Evolutionary conservation across 2,888 invertebrate species (phyloP), one percentile per base, ranked within the genome.

Genomic region (Anthrax anthrax): DNA sequence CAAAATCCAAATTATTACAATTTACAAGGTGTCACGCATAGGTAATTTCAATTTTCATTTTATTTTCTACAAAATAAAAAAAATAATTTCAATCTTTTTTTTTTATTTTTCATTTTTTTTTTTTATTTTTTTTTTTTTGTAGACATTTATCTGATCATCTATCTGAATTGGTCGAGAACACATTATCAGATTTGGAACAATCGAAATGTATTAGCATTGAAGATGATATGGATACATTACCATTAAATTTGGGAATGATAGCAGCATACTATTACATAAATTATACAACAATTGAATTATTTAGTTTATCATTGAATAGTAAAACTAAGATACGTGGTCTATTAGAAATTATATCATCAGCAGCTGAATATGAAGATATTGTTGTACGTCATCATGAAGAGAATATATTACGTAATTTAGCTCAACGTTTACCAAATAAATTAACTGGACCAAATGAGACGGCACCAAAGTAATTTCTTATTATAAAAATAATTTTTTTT

Each of bases 1-100:
- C 96, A 97, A 72, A 99, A 99, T 72, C 98, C 98, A 0, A 99
- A 99, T 70, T 99, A 99, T 63, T 99, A 99, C 69, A 96, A 95
- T 63, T 72, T 98, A 41, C 96, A 97, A 69, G 94, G 95, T 1
- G 89, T 96, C 2, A 89, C 95, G 0, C 96, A 97, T 64, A 70
- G 74, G 73, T 73, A 50, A 50, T 45, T n/a, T n/a, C 34, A 32
- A 17, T 3, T 18, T 14, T 8, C 6, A 17, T 16, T 38, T 38
- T 38, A 17, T 14, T 4, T 37, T 17, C n/a, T 8, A 16, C 3
- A 16, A 16, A 37, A 8, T 37, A 37, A 16, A 3, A 17, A 17
- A n/a, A n/a, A n/a, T n/a, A n/a, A n/a, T n/a, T n/a, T n/a, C n/a
- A n/a, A 41, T 17, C 4, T 14, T 14, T 32, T 6, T 3, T 18